Conservation (phyloP, 2,888 invertebrate genomes). For the Amblyteles armatorius region DNA sequence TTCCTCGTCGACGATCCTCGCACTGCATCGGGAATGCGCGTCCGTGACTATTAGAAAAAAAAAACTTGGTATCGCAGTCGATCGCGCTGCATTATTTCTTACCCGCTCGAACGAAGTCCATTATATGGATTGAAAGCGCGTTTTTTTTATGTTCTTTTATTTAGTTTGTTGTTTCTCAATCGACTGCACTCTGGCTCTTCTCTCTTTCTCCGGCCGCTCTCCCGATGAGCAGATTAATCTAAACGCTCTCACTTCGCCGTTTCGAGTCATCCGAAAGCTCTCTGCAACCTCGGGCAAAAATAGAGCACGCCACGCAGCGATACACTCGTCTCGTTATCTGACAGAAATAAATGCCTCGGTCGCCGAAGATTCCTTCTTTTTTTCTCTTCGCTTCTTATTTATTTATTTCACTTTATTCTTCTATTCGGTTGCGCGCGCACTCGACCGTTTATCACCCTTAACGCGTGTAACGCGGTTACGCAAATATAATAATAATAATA, state of each 20-base stretch:
- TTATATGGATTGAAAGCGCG: not conserved
- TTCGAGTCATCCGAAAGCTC: slow-evolving; percentile 69
- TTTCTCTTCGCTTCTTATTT: slow-evolving; percentile 18
- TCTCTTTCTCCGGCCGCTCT: slow-evolving; percentile 2
- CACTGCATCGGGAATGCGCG: not conserved
- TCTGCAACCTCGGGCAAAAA: slow-evolving; percentile 72
- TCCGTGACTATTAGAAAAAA: slow-evolving; percentile 7
- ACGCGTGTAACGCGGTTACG: slow-evolving; percentile 78
- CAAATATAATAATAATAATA: slow-evolving; percentile 72
- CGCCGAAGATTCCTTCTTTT: slow-evolving; percentile 40
- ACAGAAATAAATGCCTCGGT: slow-evolving; percentile 72
- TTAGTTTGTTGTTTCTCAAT: slow-evolving; percentile 52
- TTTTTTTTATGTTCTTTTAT: slow-evolving; percentile 14
- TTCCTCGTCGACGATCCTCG: slow-evolving; percentile 38
- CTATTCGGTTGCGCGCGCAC: slow-evolving; percentile 45
- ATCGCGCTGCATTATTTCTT: not conserved
- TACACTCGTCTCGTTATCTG: slow-evolving; percentile 75
- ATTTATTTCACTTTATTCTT: slow-evolving; percentile 55
- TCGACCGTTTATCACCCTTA: slow-evolving; percentile 75
- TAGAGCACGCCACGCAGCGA: slow-evolving; percentile 70
- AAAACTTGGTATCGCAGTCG: slow-evolving; percentile 4
- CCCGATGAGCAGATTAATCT: slow-evolving; percentile 59
- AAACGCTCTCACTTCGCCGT: slow-evolving; percentile 59
- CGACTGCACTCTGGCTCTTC: slow-evolving; percentile 54
- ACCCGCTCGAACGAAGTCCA: slow-evolving; percentile 38